Evolutionary conservation across 2,888 invertebrate species (phyloP).

Genomic region (Apocheima hispidaria): DNA sequence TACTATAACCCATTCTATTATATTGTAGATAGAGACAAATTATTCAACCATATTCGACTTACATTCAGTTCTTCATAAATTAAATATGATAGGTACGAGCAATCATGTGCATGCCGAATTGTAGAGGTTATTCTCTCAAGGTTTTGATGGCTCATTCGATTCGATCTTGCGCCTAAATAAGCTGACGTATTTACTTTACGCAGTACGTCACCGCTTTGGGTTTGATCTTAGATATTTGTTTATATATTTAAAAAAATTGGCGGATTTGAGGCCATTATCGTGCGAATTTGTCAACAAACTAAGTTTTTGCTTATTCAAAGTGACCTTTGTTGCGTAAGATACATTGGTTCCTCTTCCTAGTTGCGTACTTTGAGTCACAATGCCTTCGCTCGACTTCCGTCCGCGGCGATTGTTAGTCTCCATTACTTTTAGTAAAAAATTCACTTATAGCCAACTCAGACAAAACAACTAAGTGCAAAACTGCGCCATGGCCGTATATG

Average conservation of each 20-base stretch:
- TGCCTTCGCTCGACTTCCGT: constrained; percentile 66
- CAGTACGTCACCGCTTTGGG: constrained; percentile 19
- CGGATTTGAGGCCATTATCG: constrained; percentile 47
- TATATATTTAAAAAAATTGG: constrained; percentile 20
- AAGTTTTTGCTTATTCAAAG: constrained; percentile 61
- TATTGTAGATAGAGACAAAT: no score
- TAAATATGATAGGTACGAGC: constrained; percentile 7
- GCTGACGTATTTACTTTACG: constrained; percentile 20
- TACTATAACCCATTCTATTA: no score
- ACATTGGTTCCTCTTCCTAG: constrained; percentile 79
- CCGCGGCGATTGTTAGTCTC: constrained; percentile 51
- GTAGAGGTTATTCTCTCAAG: constrained; percentile 31
- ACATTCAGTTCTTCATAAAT: constrained; percentile 1
- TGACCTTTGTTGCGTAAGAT: constrained; percentile 75
- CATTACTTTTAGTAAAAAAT: constrained; percentile 38
- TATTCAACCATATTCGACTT: neutral
- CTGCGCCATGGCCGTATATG: constrained; percentile 24
- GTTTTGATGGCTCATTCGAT: constrained; percentile 17
- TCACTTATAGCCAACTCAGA: constrained; percentile 20
- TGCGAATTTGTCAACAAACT: constrained; percentile 61
- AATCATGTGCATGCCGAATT: constrained; percentile 20
- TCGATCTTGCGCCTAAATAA: constrained; percentile 25
- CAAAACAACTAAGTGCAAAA: constrained; percentile 36
- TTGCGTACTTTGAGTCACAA: constrained; percentile 58
- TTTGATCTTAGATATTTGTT: constrained; percentile 31